A percentile compares a stretch with the other conserved stretches of the same genome.
Evolutionary conservation across 2,797 vertebrate genomes (phyloP).

Genomic region (Mionectes olivaceus): DNA sequence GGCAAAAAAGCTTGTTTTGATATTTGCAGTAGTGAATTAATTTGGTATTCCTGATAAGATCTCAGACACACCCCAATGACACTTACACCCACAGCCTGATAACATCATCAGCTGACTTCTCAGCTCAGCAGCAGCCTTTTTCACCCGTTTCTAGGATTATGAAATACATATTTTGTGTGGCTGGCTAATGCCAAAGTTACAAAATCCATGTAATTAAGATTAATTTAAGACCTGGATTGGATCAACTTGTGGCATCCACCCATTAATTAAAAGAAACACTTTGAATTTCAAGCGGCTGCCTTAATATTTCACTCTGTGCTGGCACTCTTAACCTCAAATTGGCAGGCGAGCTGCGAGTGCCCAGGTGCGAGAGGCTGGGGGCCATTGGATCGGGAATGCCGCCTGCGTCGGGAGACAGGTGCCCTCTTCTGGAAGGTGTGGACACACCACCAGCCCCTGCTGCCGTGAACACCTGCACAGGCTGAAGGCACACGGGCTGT

Average conservation of each 20-base stretch:
- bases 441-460: background rate
- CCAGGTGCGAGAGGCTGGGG: conserved; percentile 23
- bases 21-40: conserved; percentile 76
- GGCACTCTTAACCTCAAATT: conserved; percentile 69
- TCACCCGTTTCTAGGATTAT: conserved; percentile 76
- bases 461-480: too few species aligned
- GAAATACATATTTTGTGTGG: conserved; percentile 76
- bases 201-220: conserved; percentile 84
- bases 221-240: conserved; percentile 82
- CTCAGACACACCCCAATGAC: conserved; percentile 70
- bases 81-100: conserved; percentile 72
- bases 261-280: conserved; percentile 84
- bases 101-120: conserved; percentile 78
- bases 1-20: conserved; percentile 67
- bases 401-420: conserved; percentile 46
- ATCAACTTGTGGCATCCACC: conserved; percentile 80
- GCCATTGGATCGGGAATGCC: background rate
- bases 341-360: conserved; percentile 47
- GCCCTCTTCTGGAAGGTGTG: conserved; percentile 70
- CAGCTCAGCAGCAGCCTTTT: conserved; percentile 65
- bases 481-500: background rate
- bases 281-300: conserved; percentile 75
- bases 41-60: conserved; percentile 74
- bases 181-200: conserved; percentile 80
- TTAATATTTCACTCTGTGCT: conserved; percentile 74